Evolutionary conservation across 2,797 vertebrate genomes (phyloP).

Genomic region (Danio jaintianensis): DNA sequence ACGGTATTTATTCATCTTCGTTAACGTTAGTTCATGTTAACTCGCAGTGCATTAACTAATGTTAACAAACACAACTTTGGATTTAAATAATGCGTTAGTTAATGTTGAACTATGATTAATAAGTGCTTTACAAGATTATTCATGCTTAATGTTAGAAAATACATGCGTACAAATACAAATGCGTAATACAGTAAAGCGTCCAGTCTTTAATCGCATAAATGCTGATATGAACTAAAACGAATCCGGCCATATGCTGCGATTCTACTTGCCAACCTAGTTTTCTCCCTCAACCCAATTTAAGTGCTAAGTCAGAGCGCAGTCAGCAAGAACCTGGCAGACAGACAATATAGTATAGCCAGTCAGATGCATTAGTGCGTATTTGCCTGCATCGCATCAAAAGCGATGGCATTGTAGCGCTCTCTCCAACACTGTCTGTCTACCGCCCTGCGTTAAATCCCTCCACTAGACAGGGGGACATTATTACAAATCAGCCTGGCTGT

Average conservation of each 20-base stretch:
- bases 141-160: too few relatives aligned
- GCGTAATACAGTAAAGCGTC: not conserved
- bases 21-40: too few relatives aligned
- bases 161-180: too few relatives aligned
- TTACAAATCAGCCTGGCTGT: slow-evolving; percentile 66
- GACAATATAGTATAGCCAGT: slow-evolving; percentile 50
- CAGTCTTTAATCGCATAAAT: not conserved
- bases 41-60: too few relatives aligned
- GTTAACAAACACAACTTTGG: too few relatives aligned
- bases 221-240: slow-evolving; percentile 6
- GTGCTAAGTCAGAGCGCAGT: slow-evolving; percentile 53
- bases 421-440: slow-evolving; percentile 20
- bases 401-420: slow-evolving; percentile 52
- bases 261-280: slow-evolving; percentile 26
- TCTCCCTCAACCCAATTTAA: slow-evolving; percentile 13
- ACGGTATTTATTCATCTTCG: too few relatives aligned
- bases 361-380: slow-evolving; percentile 49
- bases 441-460: slow-evolving; percentile 66
- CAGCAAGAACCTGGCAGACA: slow-evolving; percentile 32
- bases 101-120: too few relatives aligned
- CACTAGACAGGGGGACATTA: slow-evolving; percentile 67
- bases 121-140: too few relatives aligned
- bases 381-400: slow-evolving; percentile 42
- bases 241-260: slow-evolving; percentile 23
- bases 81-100: too few relatives aligned